Conservation (phyloP, 2,797 vertebrate genomes). For the Zalophus californianus region DNA sequence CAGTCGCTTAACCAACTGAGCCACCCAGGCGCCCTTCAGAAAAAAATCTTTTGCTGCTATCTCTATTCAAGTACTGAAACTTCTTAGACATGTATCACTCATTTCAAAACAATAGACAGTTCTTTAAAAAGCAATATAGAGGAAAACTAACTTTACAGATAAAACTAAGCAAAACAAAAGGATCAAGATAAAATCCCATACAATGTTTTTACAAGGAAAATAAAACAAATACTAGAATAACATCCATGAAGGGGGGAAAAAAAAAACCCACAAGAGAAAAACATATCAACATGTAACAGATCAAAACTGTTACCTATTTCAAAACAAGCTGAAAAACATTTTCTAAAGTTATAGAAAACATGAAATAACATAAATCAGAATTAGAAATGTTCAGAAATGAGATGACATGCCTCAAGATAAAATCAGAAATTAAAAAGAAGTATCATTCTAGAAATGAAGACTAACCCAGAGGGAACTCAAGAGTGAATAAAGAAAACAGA, state of each 20-base stretch:
- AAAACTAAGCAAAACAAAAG: conserved; percentile 37
- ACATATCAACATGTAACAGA: not conserved
- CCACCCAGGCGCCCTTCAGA: not conserved
- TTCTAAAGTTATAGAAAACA: conserved; percentile 31
- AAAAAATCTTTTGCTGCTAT: not conserved
- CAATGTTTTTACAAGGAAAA: not conserved
- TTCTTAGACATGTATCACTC: not conserved
- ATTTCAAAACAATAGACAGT: not conserved
- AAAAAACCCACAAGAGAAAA: not conserved
- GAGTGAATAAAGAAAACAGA: not conserved
- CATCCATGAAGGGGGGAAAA: not conserved
- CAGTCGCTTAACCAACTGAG: too few species aligned
- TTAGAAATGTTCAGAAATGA: conserved; percentile 52
- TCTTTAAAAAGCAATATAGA: conserved; percentile 3
- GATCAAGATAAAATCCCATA: not conserved
- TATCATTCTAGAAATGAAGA: not conserved
- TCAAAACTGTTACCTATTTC: not conserved
- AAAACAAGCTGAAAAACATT: conserved; percentile 14
- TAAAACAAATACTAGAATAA: not conserved
- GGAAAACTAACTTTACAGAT: not conserved
- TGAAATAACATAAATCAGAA: not conserved
- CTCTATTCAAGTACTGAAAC: not conserved
- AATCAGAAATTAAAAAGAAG: conserved; percentile 42
- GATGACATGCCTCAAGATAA: not conserved
- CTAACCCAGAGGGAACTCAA: not conserved